Evolutionary conservation across 2,888 invertebrate genomes (phyloP).

Genomic region (Napeogenes inachia): DNA sequence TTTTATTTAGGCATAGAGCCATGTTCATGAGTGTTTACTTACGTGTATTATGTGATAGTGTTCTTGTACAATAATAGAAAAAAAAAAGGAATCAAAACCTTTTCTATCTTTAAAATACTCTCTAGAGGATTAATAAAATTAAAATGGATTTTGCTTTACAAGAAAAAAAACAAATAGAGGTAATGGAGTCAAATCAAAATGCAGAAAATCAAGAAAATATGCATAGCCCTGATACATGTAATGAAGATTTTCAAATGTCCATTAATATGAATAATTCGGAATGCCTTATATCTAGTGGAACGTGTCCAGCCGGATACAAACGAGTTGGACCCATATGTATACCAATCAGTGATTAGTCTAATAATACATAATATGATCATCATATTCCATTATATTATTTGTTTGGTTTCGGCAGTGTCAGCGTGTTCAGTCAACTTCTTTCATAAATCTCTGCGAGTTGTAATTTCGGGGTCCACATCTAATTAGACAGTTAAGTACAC

Average conservation of each 20-base stretch:
- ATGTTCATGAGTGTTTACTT: neutral
- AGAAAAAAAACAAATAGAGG: conserved; percentile 1
- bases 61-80: neutral
- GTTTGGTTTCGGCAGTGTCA: too few relatives aligned
- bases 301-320: conserved; percentile 19
- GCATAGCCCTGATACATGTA: neutral
- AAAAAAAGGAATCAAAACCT: neutral
- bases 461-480: too few relatives aligned
- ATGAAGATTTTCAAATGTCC: neutral
- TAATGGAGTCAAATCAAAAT: neutral
- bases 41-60: neutral
- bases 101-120: neutral
- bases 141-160: conserved; percentile 1
- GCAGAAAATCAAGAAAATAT: neutral
- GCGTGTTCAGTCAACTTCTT: too few relatives aligned
- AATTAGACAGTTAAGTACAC: too few relatives aligned
- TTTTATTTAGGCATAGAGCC: neutral
- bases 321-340: conserved; percentile 20
- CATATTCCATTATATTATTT: too few relatives aligned
- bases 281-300: conserved; percentile 3
- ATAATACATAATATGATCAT: too few relatives aligned
- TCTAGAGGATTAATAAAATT: neutral
- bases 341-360: conserved; percentile 1
- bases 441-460: too few relatives aligned
- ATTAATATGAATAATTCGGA: conserved; percentile 8